Percentiles rank a stretch among this genome's conserved stretches.
phyloP scores from a whole-genome alignment of 2,888 invertebrate genomes.

The Diaphora mendica region DNA sequence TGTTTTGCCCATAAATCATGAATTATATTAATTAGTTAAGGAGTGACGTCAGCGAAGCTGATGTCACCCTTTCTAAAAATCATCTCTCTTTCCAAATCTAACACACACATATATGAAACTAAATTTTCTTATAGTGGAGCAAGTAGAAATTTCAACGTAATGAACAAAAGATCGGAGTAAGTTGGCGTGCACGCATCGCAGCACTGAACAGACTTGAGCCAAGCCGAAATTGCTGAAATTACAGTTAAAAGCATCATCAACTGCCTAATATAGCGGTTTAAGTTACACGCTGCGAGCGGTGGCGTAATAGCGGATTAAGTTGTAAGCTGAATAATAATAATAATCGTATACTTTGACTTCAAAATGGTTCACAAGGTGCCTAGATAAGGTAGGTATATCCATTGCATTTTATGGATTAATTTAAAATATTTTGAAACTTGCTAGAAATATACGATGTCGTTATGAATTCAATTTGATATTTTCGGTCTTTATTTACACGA shows the following conservation, averaged over 20 bases:
- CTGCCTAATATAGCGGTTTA: constrained; percentile 35
- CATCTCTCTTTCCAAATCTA: too few species aligned
- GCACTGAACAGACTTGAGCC: constrained; percentile 52
- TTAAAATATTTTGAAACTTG: neutral
- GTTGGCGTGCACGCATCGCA: constrained; percentile 50
- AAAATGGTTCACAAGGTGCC: neutral
- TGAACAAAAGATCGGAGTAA: constrained; percentile 53
- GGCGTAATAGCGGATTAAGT: neutral
- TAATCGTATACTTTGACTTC: neutral
- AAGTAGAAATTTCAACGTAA: constrained; percentile 35
- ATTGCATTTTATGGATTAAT: neutral
- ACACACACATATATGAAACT: constrained; percentile 14
- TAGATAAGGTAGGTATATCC: neutral
- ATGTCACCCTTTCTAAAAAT: too few species aligned
- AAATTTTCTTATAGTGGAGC: constrained; percentile 26
- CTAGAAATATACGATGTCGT: neutral
- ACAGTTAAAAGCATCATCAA: constrained; percentile 69
- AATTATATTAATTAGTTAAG: too few species aligned
- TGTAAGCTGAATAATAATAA: neutral
- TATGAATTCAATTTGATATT: neutral
- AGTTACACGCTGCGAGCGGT: constrained; percentile 20
- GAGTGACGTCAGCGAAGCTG: too few species aligned
- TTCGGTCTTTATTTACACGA: neutral
- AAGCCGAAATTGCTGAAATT: constrained; percentile 71
- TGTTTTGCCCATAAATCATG: too few species aligned